phyloP scores from a whole-genome alignment of 2,888 invertebrate genomes.

The Spodoptera littoralis region DNA sequence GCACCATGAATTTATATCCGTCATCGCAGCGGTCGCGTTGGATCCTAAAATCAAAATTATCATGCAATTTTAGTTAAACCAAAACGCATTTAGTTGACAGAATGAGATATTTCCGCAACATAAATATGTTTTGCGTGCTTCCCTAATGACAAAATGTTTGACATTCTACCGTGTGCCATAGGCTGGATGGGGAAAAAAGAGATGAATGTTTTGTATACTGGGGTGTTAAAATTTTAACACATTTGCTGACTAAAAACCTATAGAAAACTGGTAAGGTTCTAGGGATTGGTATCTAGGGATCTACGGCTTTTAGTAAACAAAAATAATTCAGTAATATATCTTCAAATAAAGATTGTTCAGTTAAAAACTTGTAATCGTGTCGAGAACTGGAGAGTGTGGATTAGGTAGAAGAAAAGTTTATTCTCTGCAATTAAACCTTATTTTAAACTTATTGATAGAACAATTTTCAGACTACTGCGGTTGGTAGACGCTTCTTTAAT shows the following conservation, averaged over 20 bases:
- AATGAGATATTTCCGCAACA: slow-evolving; percentile 76
- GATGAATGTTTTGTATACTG: slow-evolving; percentile 51
- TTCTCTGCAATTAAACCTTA: no score
- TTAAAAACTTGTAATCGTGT: no score
- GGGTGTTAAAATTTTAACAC: slow-evolving; percentile 31
- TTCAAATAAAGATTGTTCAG: no score
- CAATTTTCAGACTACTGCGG: background rate
- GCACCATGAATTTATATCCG: slow-evolving; percentile 63
- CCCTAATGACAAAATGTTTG: slow-evolving; percentile 69
- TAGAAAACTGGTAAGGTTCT: slow-evolving; percentile 64
- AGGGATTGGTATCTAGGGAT: no score
- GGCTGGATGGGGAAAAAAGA: slow-evolving; percentile 56
- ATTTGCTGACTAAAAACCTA: slow-evolving; percentile 4
- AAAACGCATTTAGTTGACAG: slow-evolving; percentile 83
- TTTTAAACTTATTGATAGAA: no score
- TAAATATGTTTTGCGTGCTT: slow-evolving; percentile 74
- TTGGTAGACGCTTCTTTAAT: slow-evolving; percentile 24
- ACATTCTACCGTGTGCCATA: slow-evolving; percentile 62
- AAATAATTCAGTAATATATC: no score
- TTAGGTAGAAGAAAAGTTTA: no score
- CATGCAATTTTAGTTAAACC: slow-evolving; percentile 84
- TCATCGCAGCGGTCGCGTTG: slow-evolving; percentile 70
- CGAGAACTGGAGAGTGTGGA: no score
- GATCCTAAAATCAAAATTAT: slow-evolving; percentile 84
- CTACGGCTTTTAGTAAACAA: no score